Percentiles rank a stretch among this genome's conserved stretches.
phyloP scores from a whole-genome alignment of 2,888 invertebrate species.

The Aspidiotus rigidus region DNA sequence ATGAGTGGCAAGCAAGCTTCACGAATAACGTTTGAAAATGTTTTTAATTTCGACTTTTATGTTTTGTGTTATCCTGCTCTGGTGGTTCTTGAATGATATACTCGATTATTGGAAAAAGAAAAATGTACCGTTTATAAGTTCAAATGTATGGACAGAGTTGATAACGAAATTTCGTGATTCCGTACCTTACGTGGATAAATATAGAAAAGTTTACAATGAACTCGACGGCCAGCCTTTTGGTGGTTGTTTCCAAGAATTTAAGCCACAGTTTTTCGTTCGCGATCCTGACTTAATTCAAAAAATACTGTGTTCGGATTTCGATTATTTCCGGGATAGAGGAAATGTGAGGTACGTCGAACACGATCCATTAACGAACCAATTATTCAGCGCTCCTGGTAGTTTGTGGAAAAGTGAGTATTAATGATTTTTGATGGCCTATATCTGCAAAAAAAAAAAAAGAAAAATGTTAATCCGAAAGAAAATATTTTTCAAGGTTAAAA shows the following conservation, averaged over 20 bases:
- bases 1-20: too few relatives aligned
- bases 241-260: neutral
- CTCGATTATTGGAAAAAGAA: conserved; percentile 22
- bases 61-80: too few relatives aligned
- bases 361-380: conserved; percentile 10
- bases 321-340: conserved; percentile 14
- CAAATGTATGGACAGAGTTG: neutral
- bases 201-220: conserved; percentile 7
- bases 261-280: conserved; percentile 11
- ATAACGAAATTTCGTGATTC: neutral
- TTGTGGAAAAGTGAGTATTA: conserved; percentile 15
- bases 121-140: neutral
- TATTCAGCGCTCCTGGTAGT: conserved; percentile 8
- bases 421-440: too few relatives aligned
- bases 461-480: too few relatives aligned
- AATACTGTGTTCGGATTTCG: conserved; percentile 16
- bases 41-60: too few relatives aligned
- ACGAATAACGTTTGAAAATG: too few relatives aligned
- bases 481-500: too few relatives aligned
- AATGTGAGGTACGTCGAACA: conserved; percentile 11
- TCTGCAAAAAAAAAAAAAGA: too few relatives aligned
- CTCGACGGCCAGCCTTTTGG: conserved; percentile 14
- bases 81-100: too few relatives aligned
- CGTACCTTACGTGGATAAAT: conserved; percentile 5
- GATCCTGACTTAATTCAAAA: conserved; percentile 19